These are phyloP conservation scores for Microtus californicus DNA, from an alignment of 2,797 vertebrate species.

Conservation along the genomic window DNA sequence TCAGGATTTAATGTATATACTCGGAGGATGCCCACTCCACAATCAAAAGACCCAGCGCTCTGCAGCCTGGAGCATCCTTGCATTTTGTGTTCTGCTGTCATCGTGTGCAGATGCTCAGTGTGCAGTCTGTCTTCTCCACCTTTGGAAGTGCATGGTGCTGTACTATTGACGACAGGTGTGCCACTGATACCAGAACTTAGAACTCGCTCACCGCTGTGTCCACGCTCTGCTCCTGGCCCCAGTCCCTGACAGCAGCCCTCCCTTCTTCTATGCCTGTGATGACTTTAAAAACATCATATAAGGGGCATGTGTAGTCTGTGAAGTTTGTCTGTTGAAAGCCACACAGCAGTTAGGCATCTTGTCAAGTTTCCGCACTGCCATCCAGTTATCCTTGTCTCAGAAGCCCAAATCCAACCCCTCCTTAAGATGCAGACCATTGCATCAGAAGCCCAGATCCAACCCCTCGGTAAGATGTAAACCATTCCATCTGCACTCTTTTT, in stretches of 20 bases:
- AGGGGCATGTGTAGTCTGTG: neutral
- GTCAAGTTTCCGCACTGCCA: rapidly evolving
- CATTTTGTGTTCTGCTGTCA: neutral
- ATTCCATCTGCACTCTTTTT: too few relatives aligned
- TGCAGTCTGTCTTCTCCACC: neutral
- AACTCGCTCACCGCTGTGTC: neutral
- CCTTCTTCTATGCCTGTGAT: neutral
- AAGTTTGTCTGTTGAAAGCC: neutral
- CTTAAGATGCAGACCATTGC: rapidly evolving
- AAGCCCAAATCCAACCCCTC: too few relatives aligned
- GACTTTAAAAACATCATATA: neutral
- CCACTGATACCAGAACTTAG: neutral
- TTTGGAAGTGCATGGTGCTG: neutral
- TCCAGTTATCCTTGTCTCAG: neutral
- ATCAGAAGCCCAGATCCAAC: too few relatives aligned
- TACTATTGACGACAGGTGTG: neutral
- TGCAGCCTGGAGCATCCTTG: neutral
- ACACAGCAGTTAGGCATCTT: too few relatives aligned
- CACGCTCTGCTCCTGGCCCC: neutral
- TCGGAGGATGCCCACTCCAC: too few relatives aligned
- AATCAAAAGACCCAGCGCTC: neutral
- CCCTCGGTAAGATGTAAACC: rapidly evolving
- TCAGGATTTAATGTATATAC: neutral
- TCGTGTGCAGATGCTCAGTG: neutral
- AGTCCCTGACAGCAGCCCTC: too few relatives aligned